Conservation (phyloP, 2,888 invertebrate species). For the Nomada hirtipes region DNA sequence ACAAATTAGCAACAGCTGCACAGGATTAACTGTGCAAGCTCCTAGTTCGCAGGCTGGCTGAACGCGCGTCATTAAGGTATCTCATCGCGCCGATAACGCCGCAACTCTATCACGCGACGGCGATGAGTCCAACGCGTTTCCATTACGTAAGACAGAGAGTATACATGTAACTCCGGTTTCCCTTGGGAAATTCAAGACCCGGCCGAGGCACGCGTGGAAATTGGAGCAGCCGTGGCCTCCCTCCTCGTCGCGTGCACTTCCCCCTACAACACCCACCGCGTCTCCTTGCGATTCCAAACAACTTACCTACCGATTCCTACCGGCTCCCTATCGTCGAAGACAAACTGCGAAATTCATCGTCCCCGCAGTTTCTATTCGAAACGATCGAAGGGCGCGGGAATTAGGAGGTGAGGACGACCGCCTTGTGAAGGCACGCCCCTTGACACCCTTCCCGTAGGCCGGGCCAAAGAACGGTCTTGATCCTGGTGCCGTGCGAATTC, state of each 20-base stretch:
- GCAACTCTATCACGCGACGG: slow-evolving; percentile 31
- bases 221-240: slow-evolving; percentile 36
- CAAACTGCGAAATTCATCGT: too few relatives aligned
- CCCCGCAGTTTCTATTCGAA: too few relatives aligned
- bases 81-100: slow-evolving; percentile 30
- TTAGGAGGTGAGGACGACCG: slow-evolving; percentile 86
- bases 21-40: not conserved
- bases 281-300: not conserved
- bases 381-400: too few relatives aligned
- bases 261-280: not conserved
- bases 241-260: not conserved
- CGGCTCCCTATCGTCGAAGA: not conserved
- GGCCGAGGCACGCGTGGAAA: slow-evolving; percentile 54
- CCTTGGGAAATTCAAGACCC: slow-evolving; percentile 62
- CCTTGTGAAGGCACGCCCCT: slow-evolving; percentile 87
- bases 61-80: slow-evolving; percentile 34
- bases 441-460: slow-evolving; percentile 85
- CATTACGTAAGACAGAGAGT: slow-evolving; percentile 52
- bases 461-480: slow-evolving; percentile 88
- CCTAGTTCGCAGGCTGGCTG: not conserved
- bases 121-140: slow-evolving; percentile 46
- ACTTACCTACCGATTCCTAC: not conserved
- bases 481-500: slow-evolving; percentile 85
- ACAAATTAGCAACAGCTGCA: not conserved
- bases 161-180: slow-evolving; percentile 55